Evolutionary conservation across 2,113 vertebrate species (phyloP), one percentile per base, ranked within the genome.

Genomic region (Cinclus mexicanus): DNA sequence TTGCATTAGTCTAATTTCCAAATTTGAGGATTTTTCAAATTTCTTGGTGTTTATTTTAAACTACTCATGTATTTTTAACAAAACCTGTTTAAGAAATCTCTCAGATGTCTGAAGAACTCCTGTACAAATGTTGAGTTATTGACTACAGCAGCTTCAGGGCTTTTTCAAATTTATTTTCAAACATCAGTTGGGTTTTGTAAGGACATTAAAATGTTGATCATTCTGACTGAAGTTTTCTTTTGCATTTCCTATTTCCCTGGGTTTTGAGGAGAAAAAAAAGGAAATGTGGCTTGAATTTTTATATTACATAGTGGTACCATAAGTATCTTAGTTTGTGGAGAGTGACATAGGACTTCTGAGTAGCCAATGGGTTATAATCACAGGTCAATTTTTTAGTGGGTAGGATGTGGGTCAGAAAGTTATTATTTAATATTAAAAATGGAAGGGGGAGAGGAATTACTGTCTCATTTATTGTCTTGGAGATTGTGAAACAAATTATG

Each of bases 41-140:
- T 81, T 82, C 56, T 59, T 80, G 24, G 29, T 60, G 23, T 74
- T 87, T 93, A 21, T 89, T 93, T 94, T 83, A 85, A 95, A 74
- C 15, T 55, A 23, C 25, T 94, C 41, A 82, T 94, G 69, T 65
- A 91, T 96, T 95, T 97, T 97, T 95, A 95, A 96, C 28, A 80
- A 90, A 93, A 60, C 4, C 22, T 88, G 12, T 61, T 95, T 46
- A 93, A 82, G 67, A 89, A 96, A 76, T 95, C 95, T 80, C 70
- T 97, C 82, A 89, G 72, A 87, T 89, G 65, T 90, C 74, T 91
- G 82, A 79, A 90, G 55, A 92, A 83, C 42, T 80, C 68, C 75
- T 90, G 53, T 44, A 90, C 18, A 85, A 89, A 82, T 89, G 80
- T 90, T 57, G 69, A 53, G 93, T 89, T 97, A 94, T 67, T 71